Percentiles rank a stretch among this genome's conserved stretches.
Conservation (phyloP, 2,888 invertebrate genomes). For the Mythimna lalbum region DNA sequence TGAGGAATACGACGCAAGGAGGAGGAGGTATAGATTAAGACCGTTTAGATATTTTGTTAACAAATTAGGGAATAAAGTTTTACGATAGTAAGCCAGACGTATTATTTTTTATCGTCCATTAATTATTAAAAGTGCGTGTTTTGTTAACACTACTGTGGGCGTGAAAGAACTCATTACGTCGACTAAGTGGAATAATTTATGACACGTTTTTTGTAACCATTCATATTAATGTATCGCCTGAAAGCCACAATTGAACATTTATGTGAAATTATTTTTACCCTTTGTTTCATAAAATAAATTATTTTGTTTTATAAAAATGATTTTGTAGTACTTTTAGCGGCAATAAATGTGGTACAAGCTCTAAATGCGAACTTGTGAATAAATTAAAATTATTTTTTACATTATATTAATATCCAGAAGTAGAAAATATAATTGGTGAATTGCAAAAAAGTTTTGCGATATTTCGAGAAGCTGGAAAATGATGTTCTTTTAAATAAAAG, state of each 20-base stretch:
- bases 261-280: slow-evolving; percentile 3
- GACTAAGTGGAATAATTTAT: slow-evolving; percentile 42
- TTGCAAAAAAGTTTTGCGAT: no score
- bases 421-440: no score
- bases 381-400: no score
- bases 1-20: no score
- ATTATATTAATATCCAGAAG: no score
- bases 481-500: no score
- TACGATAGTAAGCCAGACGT: neutral
- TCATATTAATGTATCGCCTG: slow-evolving; percentile 9
- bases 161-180: slow-evolving; percentile 45
- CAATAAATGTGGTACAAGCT: no score
- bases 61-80: neutral
- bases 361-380: no score
- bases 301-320: neutral
- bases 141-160: slow-evolving; percentile 30
- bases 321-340: neutral
- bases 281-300: slow-evolving; percentile 1
- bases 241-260: slow-evolving; percentile 22
- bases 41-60: neutral
- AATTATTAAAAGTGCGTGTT: slow-evolving; percentile 37
- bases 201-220: slow-evolving; percentile 26
- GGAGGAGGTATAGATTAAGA: neutral
- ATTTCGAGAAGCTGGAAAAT: no score
- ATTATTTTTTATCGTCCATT: slow-evolving; percentile 36